Conservation (phyloP, 2,797 vertebrate genomes). For the Mormyrus proboscirostris region DNA sequence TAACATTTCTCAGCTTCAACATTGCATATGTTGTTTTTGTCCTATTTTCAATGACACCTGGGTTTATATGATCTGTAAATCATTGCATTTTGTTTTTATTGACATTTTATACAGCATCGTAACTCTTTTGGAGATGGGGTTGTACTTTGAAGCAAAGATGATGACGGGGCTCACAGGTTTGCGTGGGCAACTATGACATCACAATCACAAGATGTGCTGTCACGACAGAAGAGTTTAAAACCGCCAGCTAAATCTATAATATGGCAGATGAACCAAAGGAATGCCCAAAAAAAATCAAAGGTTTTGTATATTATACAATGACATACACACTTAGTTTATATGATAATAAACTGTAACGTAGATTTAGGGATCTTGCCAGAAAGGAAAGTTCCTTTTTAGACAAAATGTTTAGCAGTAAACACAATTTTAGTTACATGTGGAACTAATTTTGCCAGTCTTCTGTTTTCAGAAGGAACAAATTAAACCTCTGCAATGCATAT, state of each 20-base stretch:
- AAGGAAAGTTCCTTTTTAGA: background rate
- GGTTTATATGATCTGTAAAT: background rate
- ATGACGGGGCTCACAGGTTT: background rate
- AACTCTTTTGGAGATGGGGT: background rate
- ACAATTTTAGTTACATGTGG: background rate
- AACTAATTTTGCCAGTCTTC: background rate
- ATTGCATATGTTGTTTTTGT: background rate
- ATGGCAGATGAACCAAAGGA: background rate
- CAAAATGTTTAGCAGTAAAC: background rate
- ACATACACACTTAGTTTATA: background rate
- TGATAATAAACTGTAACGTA: background rate
- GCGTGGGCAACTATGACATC: background rate
- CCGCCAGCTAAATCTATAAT: background rate
- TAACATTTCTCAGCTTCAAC: background rate
- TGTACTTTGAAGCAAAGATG: background rate
- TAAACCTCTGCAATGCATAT: background rate
- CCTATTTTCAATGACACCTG: background rate
- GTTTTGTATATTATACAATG: background rate
- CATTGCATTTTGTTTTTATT: background rate
- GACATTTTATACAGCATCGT: background rate
- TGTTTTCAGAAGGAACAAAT: slow-evolving; percentile 3
- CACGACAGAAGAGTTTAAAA: background rate
- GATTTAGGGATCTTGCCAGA: background rate
- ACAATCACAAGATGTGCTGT: background rate
- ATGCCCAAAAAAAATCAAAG: background rate